Evolutionary conservation across 1,140 invertebrate species (phyloP).

Genomic region (Temnothorax longispinosus): DNA sequence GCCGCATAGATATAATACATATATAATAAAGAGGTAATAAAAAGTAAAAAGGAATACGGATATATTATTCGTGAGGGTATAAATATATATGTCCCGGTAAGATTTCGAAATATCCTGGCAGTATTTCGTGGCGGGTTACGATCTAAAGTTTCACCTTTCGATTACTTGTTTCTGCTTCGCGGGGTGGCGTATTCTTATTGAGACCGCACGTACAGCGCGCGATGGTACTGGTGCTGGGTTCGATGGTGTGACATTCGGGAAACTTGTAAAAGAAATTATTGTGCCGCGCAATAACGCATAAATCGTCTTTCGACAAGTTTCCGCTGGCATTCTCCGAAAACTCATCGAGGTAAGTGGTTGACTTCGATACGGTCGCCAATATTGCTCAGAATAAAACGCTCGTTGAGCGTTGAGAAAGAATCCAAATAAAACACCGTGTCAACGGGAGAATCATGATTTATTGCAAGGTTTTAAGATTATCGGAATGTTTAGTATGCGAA

Average conservation of each 20-base stretch:
- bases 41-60: background rate
- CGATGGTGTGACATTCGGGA: conserved; percentile 9
- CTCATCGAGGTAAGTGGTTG: conserved; percentile 51
- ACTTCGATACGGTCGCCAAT: conserved; percentile 33
- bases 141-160: conserved; percentile 38
- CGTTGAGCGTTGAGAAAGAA: background rate
- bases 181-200: conserved; percentile 9
- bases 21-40: background rate
- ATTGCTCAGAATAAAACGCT: conserved; percentile 30
- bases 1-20: background rate
- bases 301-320: conserved; percentile 52
- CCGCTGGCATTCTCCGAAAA: conserved; percentile 30
- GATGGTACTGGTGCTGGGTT: background rate
- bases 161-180: conserved; percentile 24
- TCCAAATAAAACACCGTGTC: background rate
- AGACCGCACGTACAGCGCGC: background rate
- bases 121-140: background rate
- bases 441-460: background rate
- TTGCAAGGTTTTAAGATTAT: background rate
- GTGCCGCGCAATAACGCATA: conserved; percentile 45
- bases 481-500: background rate
- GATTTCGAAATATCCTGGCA: background rate
- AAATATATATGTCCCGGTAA: background rate
- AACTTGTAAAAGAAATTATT: conserved; percentile 51
- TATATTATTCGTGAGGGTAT: background rate